Conservation (phyloP, 1,140 invertebrate species). For the Pogonomyrmex californicus region DNA sequence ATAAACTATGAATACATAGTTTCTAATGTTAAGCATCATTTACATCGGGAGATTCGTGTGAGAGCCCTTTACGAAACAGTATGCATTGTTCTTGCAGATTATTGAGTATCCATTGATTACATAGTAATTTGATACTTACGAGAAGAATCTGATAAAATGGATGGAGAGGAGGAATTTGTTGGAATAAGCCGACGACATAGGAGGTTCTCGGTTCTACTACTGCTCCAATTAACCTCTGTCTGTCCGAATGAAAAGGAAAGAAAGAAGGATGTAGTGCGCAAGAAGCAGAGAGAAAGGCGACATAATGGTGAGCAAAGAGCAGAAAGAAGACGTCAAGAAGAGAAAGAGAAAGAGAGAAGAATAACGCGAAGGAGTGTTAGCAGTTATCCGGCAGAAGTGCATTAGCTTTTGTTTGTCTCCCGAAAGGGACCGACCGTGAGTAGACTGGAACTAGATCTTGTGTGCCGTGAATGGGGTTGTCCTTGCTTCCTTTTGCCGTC, state of each 20-base stretch:
- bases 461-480: slow-evolving; percentile 62
- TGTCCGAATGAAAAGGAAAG: neutral
- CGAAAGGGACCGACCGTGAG: slow-evolving; percentile 40
- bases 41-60: neutral
- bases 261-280: neutral
- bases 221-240: slow-evolving; percentile 35
- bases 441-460: slow-evolving; percentile 65
- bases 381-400: slow-evolving; percentile 74
- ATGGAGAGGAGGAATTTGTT: neutral
- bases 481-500: slow-evolving; percentile 59
- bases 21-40: too few species aligned
- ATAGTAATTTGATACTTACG: neutral
- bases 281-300: neutral
- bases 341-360: slow-evolving; percentile 26
- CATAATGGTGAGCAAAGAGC: neutral
- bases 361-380: slow-evolving; percentile 46
- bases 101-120: neutral
- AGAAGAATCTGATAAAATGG: slow-evolving; percentile 16
- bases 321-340: neutral
- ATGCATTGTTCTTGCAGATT: neutral
- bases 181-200: neutral
- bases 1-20: too few species aligned
- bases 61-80: neutral
- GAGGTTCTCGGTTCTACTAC: neutral
- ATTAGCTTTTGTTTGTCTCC: slow-evolving; percentile 76